Evolutionary conservation across 1,140 invertebrate genomes (phyloP).

Genomic region (Rhagoletis pomonella): DNA sequence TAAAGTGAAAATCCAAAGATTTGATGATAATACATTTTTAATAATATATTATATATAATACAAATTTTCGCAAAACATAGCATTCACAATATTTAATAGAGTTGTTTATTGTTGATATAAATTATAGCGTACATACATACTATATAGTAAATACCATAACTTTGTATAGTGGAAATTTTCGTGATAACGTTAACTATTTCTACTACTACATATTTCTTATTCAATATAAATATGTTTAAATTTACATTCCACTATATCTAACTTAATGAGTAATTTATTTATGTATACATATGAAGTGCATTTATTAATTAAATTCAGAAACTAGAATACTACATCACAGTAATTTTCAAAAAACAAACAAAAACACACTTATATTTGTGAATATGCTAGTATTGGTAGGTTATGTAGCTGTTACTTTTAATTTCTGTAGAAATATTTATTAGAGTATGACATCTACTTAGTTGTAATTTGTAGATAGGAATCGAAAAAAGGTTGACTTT

Average conservation of each 20-base stretch:
- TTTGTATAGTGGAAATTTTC: conserved; percentile 14
- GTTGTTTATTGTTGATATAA: conserved; percentile 18
- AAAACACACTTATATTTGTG: conserved; percentile 12
- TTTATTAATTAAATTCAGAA: conserved; percentile 59
- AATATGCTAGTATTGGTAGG: background rate
- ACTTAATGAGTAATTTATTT: conserved; percentile 14
- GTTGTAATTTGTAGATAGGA: no score
- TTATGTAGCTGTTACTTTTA: background rate
- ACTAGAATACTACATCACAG: conserved; percentile 74
- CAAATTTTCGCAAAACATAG: conserved; percentile 19
- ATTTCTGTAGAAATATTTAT: background rate
- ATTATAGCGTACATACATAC: background rate
- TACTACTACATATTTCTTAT: background rate
- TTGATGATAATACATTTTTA: conserved; percentile 3
- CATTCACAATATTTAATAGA: conserved; percentile 35
- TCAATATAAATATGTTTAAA: background rate
- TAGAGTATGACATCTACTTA: background rate
- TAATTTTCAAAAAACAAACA: conserved; percentile 58
- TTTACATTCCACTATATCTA: background rate
- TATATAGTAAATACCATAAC: no score
- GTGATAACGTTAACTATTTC: background rate
- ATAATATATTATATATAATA: conserved; percentile 27
- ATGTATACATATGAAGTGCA: background rate
- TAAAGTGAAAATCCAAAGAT: background rate
- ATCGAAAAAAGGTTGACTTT: no score